Evolutionary conservation across 2,797 vertebrate species (phyloP), one percentile per base, ranked within the genome.

Genomic region (Xyrichtys novacula): DNA sequence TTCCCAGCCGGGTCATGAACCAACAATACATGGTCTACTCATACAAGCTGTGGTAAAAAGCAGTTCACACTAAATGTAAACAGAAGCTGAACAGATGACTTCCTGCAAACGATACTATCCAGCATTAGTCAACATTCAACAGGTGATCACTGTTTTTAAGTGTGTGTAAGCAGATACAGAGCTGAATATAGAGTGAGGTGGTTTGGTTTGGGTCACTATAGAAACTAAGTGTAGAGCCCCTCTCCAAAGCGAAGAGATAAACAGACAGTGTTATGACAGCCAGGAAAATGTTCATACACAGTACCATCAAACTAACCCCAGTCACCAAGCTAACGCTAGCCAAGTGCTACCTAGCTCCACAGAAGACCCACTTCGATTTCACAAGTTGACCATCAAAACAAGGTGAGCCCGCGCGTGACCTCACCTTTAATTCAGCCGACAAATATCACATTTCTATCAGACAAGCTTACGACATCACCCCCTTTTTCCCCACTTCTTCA

Each of bases 321-420:
- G 68, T 62, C 55, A 73, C 50, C 34, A 44, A 25, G 74, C 68
- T 85, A 78, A 65, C 23, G 34, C 62, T 76, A 82, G 85, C 79
- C 69, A 58, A 28, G 31, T 49, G 82, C 70, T 73, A 72, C 49
- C 44, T 74, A 83, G 76, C 83, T 81, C 74, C 42, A 32, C 43
- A 46, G 43, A 26, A 79, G 65, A 61, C 56, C 73, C 60, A 47
- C 76, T 54, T 20, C 10, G 59, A 31, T 23, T 47, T 65, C 7
- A 68, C 59, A 56, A 16, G 36, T 63, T 14, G 68, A 69, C 61
- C 82, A 84, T 61, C 81, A 79, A 65, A 85, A 85, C 84, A 87
- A 78, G 50, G 64, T 52, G 71, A 80, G 60, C 64, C 60, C 59
- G 40, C 61, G 48, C 20, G 19, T 83, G 83, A 89, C 78, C 89